A percentile compares a stretch with the other conserved stretches of the same genome.
Evolutionary conservation across 2,797 vertebrate genomes (phyloP).

Genomic region (Halcyon chelicuti): DNA sequence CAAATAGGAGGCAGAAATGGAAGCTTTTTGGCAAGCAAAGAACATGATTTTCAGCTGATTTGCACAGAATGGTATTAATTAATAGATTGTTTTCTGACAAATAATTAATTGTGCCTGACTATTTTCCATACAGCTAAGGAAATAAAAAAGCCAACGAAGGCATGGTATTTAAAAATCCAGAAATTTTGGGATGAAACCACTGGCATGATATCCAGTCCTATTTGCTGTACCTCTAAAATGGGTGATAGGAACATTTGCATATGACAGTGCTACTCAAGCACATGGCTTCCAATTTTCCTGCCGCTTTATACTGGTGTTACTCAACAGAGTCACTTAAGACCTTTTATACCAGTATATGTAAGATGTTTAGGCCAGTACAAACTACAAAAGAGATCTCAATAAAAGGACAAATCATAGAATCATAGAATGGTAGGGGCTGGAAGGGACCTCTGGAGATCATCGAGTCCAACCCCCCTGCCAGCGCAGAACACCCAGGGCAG

Average conservation of each 20-base stretch:
- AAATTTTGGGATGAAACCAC: neutral
- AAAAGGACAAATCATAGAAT: neutral
- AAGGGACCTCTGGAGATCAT: no score
- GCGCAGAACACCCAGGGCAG: no score
- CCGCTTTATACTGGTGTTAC: neutral
- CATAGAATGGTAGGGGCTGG: no score
- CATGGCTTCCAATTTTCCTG: neutral
- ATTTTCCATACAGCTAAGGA: slow-evolving; percentile 13
- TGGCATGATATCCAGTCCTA: neutral
- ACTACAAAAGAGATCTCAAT: neutral
- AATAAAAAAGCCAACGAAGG: neutral
- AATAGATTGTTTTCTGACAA: slow-evolving; percentile 56
- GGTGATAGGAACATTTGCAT: neutral
- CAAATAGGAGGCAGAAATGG: slow-evolving; percentile 31
- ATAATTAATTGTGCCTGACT: slow-evolving; percentile 50
- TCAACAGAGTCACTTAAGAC: neutral
- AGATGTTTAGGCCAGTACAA: neutral
- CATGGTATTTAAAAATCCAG: neutral
- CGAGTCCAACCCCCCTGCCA: no score
- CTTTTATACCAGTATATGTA: neutral
- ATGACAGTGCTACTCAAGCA: neutral
- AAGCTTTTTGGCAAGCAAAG: slow-evolving; percentile 39
- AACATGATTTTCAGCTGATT: slow-evolving; percentile 11
- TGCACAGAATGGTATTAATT: slow-evolving; percentile 40
- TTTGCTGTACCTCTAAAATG: neutral